Evolutionary conservation across 2,113 vertebrate species (phyloP).

Genomic region (Leptosomus discolor): DNA sequence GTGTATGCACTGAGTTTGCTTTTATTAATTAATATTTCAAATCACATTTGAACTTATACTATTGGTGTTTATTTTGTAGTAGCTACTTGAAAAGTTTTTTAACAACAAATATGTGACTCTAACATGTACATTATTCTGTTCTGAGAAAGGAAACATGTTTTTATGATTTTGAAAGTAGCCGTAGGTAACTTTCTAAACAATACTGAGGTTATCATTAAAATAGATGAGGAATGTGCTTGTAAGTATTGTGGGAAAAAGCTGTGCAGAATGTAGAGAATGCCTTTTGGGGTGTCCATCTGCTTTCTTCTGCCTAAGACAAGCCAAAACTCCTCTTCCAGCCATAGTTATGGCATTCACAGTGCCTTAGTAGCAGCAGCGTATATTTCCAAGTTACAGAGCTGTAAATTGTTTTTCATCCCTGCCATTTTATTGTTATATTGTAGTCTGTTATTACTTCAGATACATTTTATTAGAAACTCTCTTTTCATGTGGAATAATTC

Average conservation of each 20-base stretch:
- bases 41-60: neutral
- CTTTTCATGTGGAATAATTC: neutral
- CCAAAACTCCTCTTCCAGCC: neutral
- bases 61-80: neutral
- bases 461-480: neutral
- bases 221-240: neutral
- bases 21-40: neutral
- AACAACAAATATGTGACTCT: neutral
- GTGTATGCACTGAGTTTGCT: neutral
- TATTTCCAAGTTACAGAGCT: neutral
- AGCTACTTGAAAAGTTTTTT: neutral
- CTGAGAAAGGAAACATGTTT: neutral
- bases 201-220: neutral
- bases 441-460: neutral
- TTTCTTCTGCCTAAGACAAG: neutral
- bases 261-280: neutral
- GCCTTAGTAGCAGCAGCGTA: neutral
- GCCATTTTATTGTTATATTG: rapidly evolving
- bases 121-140: neutral
- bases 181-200: neutral
- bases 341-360: neutral
- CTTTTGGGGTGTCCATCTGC: neutral
- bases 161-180: neutral
- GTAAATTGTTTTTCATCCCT: neutral
- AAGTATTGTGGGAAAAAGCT: neutral